phyloP scores from a whole-genome alignment of 2,797 vertebrate species.

The Eutrigla gurnardus region DNA sequence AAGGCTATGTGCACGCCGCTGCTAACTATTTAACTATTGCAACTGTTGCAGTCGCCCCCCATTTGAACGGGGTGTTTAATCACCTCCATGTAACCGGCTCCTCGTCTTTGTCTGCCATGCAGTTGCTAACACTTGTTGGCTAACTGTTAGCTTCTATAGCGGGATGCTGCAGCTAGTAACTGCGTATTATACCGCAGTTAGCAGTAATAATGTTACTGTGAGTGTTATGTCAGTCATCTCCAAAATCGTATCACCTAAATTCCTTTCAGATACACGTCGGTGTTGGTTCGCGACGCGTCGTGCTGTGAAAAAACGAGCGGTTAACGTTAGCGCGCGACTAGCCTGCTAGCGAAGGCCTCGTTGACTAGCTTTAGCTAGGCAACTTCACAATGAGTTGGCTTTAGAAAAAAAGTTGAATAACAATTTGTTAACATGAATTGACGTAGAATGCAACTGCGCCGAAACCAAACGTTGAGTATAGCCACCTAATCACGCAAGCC shows the following conservation, averaged over 20 bases:
- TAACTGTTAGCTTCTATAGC: slow-evolving; percentile 50
- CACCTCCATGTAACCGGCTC: fast-evolving
- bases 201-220: not conserved
- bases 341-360: slow-evolving; percentile 59
- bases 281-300: too few species aligned
- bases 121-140: slow-evolving; percentile 61
- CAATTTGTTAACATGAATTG: not conserved
- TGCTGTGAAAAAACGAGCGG: fast-evolving
- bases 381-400: slow-evolving; percentile 55
- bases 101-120: slow-evolving; percentile 62
- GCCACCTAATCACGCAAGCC: not conserved
- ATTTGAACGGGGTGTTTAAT: not conserved
- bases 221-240: fast-evolving
- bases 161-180: not conserved
- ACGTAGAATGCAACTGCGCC: not conserved
- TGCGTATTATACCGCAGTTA: not conserved
- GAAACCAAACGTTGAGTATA: fast-evolving
- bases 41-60: not conserved
- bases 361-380: slow-evolving; percentile 9
- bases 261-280: fast-evolving
- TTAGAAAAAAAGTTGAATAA: slow-evolving; percentile 28
- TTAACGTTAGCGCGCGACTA: slow-evolving; percentile 21
- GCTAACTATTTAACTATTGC: not conserved
- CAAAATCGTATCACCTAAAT: fast-evolving
- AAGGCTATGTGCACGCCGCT: too few species aligned